Base-by-base conservation (phyloP, 2,888 invertebrate species). In the Sesia bembeciformis region DNA sequence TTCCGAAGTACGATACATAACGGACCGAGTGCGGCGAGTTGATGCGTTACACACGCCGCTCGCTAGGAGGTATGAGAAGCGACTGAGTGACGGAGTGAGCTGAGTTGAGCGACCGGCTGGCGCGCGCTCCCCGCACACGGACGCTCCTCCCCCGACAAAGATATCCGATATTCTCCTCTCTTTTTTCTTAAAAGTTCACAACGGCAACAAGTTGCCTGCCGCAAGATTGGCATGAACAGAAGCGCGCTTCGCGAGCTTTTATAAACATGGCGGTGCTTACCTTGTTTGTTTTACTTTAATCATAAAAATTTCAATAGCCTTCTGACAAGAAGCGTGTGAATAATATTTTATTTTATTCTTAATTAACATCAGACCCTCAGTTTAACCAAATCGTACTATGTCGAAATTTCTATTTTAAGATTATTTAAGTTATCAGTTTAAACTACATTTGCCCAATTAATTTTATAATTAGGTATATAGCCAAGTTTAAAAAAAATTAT, bases 171-270 rank as follows among this genome's bases (percentile, higher is more conserved):
- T 62, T 54, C 58, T 49, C 64, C 62, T 81, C 84, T 77, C 83
- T 65, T 66, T 81, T 74, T 58, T 63, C 68, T 71, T 74, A 74
- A 83, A 86, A 84, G 85, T 86, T 86, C 81, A 82, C 83, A 82
- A 76, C 83, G 83, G 88, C 89, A 88, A 88, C 88, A 88, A 88
- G 88, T 88, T 88, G 87, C 81, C 77, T 72, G 79, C 84, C 81
- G 73, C 83, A 77, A 88, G 87, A 88, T 88, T 87, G 87, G 89
- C 88, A 88, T 84, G 87, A 85, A 87, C 88, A 84, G 88, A 77
- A 89, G 87, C 87, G 85, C 78, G 83, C 87, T 80, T 81, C 68
- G 80, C 85, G 83, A 87, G 87, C 88, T 89, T 89, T 87, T 85
- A 87, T 86, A 87, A 88, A 85, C 85, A 88, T 86, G 81, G 85